Conservation (phyloP, 2,888 invertebrate species). For the Cerastoderma edule region DNA sequence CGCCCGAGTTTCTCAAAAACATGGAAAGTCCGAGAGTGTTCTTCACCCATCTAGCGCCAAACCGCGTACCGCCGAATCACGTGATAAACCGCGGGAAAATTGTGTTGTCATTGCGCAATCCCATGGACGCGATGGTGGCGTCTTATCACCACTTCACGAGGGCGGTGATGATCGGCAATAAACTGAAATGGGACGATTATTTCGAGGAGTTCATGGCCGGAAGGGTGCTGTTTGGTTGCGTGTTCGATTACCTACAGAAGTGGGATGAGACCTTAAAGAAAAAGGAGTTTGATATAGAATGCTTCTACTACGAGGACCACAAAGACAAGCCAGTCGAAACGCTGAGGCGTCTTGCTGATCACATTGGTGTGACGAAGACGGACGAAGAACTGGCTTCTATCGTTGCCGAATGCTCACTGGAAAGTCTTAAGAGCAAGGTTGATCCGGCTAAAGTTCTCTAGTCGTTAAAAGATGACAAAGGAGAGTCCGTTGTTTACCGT, state of each 20-base stretch:
- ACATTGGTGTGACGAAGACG: neutral
- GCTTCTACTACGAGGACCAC: constrained; percentile 4
- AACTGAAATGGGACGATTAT: neutral
- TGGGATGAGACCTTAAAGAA: neutral
- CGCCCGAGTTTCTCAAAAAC: neutral
- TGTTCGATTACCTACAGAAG: neutral
- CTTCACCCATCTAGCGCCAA: constrained; percentile 3
- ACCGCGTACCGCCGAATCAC: neutral
- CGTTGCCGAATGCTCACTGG: neutral
- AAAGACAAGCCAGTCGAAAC: neutral
- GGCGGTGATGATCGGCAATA: neutral
- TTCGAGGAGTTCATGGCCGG: neutral
- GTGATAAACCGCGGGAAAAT: constrained; percentile 4
- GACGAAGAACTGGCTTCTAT: neutral
- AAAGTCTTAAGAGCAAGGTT: neutral
- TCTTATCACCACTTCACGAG: constrained; percentile 5
- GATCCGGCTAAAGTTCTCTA: neutral
- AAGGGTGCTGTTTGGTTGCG: neutral
- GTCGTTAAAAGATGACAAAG: neutral
- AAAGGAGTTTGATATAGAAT: neutral
- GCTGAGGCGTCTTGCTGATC: neutral
- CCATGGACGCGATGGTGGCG: neutral
- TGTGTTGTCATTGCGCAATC: constrained; percentile 3
- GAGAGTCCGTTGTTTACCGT: neutral
- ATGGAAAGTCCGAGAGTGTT: constrained; percentile 1